Percentiles rank a stretch among this genome's conserved stretches.
Evolutionary conservation across 2,797 vertebrate genomes (phyloP).

Genomic region (Crocidura indochinensis): DNA sequence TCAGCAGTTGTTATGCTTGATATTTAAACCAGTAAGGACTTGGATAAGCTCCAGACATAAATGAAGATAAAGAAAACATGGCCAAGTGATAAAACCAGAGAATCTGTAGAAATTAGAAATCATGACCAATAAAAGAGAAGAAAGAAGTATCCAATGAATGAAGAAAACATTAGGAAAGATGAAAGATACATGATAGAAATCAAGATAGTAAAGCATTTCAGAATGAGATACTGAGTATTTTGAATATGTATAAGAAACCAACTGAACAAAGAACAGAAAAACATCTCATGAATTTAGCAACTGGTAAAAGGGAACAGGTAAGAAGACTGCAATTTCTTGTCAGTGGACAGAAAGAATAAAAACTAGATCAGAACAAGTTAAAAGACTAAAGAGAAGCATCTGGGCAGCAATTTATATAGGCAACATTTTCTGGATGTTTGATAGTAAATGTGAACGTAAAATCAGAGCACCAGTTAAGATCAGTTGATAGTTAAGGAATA

Average conservation of each 20-base stretch:
- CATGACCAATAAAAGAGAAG: accelerated
- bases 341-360: background rate
- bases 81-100: background rate
- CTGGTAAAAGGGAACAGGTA: background rate
- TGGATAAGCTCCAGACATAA: background rate
- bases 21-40: background rate
- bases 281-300: background rate
- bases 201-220: background rate
- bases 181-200: accelerated
- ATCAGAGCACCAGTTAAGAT: background rate
- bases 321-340: background rate
- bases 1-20: background rate
- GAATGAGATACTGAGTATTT: background rate
- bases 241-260: background rate
- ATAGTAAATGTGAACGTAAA: constrained; percentile 19
- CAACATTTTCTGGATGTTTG: constrained; percentile 13
- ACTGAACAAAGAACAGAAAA: constrained; percentile 31
- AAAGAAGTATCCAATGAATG: background rate
- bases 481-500: background rate
- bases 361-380: constrained; percentile 17
- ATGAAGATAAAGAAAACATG: background rate
- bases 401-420: background rate
- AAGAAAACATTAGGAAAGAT: background rate
- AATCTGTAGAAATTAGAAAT: accelerated
- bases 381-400: background rate